Base-by-base conservation (phyloP, 2,888 invertebrate genomes). In the Euproctis similis region DNA sequence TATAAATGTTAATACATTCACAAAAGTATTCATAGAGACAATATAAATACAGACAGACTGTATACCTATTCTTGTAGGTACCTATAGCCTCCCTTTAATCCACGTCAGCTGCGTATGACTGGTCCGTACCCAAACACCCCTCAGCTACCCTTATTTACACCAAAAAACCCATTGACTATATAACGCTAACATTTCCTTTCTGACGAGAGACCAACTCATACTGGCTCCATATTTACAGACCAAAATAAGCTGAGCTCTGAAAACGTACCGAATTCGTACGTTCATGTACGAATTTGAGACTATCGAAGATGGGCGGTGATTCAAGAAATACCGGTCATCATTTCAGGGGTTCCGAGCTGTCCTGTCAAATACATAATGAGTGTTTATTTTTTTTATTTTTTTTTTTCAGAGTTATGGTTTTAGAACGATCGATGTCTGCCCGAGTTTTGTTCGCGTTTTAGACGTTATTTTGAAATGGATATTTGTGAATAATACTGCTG, bases 41-140 rank as follows among this genome's bases (percentile, higher is more conserved):
- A 34, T 37, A 37, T 47, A 39, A 42, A 48, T 38, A 34, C 61
- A 65, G 60, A 59, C 44, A 21, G 10, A 21, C 4, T 49, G 42
- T 45, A 58, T 57, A 63, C 73, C n/a, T n/a, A n/a, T n/a, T 67
- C 73, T 63, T 55, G 73, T 77, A 77, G 75, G 78, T 76, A n/a
- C n/a, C n/a, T n/a, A 77, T 71, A 73, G 70, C n/a, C 75, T 67
- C 77, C 80, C 74, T 60, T 65, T 78, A 77, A 80, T 77, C 74
- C 77, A 53, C 72, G 82, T 84, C 82, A 82, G 82, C 82, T 84
- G 82, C 70, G 71, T 55, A 43, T 80, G 82, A 84, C 81, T 81
- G 81, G 77, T 70, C 64, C 58, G 48, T 57, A 54, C 59, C 54
- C 59, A 35, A n/a, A 47, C 52, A 36, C 51, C 54, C 49, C 39